A percentile compares a stretch with the other conserved stretches of the same genome.
These are phyloP conservation scores for Andrena chrysosceles DNA, from an alignment of 2,888 invertebrate species.

Conservation along the genomic window DNA sequence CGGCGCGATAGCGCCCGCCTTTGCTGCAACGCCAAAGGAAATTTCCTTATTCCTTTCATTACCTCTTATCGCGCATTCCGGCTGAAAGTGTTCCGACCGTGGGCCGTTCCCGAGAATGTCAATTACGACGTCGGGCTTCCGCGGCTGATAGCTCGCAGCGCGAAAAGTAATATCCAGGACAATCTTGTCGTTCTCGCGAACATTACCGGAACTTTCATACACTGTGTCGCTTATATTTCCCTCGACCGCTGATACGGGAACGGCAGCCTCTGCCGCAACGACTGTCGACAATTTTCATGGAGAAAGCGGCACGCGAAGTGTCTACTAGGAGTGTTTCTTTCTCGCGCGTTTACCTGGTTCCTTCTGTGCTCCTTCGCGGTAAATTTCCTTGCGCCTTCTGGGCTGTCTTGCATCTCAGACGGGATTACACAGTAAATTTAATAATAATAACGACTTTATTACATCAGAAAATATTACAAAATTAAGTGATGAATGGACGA, in stretches of 20 bases:
- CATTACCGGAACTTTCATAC: constrained; percentile 32
- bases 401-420: no score
- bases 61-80: constrained; percentile 53
- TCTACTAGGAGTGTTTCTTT: not conserved
- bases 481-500: no score
- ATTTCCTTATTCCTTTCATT: constrained; percentile 58
- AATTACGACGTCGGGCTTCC: constrained; percentile 41
- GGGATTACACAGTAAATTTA: no score
- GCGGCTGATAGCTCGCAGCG: constrained; percentile 38
- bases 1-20: not conserved
- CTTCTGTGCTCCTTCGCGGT: not conserved
- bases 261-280: not conserved
- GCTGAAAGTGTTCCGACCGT: constrained; percentile 28
- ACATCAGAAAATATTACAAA: no score
- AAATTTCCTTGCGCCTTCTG: not conserved
- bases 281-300: not conserved
- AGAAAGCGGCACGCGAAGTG: constrained; percentile 1
- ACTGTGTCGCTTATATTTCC: constrained; percentile 18
- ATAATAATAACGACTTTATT: no score
- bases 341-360: not conserved
- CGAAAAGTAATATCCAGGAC: constrained; percentile 54
- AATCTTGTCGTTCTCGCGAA: constrained; percentile 42
- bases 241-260: constrained; percentile 23
- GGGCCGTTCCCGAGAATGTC: constrained; percentile 47
- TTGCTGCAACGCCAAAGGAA: constrained; percentile 30